Percentiles rank a stretch among this genome's conserved stretches.
phyloP scores from a whole-genome alignment of 2,888 invertebrate species.

The Drosophila monieri region DNA sequence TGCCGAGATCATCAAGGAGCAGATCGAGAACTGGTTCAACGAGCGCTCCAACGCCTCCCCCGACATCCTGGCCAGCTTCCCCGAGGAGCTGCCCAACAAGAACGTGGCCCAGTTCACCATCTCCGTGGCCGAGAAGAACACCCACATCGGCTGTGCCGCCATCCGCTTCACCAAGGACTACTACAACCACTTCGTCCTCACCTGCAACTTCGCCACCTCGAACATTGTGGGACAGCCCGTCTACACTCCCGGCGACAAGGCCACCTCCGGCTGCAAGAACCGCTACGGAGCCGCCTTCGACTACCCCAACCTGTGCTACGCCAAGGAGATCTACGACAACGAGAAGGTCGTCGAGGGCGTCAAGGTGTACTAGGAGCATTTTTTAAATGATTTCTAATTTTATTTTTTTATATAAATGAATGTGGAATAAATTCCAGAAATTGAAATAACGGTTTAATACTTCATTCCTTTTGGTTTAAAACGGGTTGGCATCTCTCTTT shows the following conservation, averaged over 20 bases:
- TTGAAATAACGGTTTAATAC: slow-evolving; percentile 13
- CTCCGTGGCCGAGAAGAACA: slow-evolving; percentile 50
- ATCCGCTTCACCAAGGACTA: slow-evolving; percentile 34
- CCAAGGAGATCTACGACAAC: slow-evolving; percentile 58
- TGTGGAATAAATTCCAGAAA: slow-evolving; percentile 29
- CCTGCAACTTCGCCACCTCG: slow-evolving; percentile 51
- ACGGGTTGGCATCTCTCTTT: slow-evolving; percentile 15
- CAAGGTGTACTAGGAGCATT: background rate
- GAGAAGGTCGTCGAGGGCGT: slow-evolving; percentile 45
- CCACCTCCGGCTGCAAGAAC: slow-evolving; percentile 44
- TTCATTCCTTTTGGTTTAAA: background rate
- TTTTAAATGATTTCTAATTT: background rate
- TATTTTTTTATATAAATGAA: background rate
- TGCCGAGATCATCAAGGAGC: slow-evolving; percentile 47
- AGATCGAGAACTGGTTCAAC: slow-evolving; percentile 51
- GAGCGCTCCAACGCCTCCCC: slow-evolving; percentile 36
- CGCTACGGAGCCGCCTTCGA: slow-evolving; percentile 54
- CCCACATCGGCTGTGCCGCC: slow-evolving; percentile 53
- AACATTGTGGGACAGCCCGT: slow-evolving; percentile 47
- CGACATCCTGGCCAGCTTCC: slow-evolving; percentile 43
- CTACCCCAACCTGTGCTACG: slow-evolving; percentile 56
- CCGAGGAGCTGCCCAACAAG: slow-evolving; percentile 45
- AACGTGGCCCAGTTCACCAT: slow-evolving; percentile 51
- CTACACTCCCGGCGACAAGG: slow-evolving; percentile 46
- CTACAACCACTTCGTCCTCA: slow-evolving; percentile 47